Evolutionary conservation across 2,113 vertebrate species (phyloP), one percentile per base, ranked within the genome.

Genomic region (Sigmodon hispidus): DNA sequence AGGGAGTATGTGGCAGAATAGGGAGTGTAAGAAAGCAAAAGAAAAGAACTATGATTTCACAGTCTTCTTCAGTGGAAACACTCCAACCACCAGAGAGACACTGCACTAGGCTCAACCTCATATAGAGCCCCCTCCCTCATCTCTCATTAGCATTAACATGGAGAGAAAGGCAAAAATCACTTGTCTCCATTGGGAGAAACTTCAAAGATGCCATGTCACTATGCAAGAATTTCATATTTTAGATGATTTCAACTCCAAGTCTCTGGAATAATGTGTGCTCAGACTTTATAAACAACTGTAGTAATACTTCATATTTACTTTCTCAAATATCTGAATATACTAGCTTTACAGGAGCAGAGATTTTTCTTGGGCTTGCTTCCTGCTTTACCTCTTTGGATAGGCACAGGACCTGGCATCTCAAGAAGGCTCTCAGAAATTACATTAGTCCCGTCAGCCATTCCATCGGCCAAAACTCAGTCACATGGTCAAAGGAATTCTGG

Each of bases 381-480:
- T 69, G 36, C 7, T 80, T 36, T n/a, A 52, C 43, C 16, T 1
- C 12, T 19, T 3, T 65, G 24, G 40, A 45, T 50, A 11, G 59
- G 36, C 13, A 77, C 3, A 55, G 43, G 6, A 45, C 7, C 29
- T 36, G 10, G 13, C 4, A 36, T 15, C 22, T 15, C 22, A 34
- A 34, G 29, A 13, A 43, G 7, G 0, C 40, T 48, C 57, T 73
- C 24, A 2, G 73, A 80, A 77, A 73, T 9, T 3, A 1, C 67
- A 21, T 24, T 12, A 15, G 21, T 34, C 5, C 26, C n/a, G 52
- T 36, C 0, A 0, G 43, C n/a, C 48, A 50, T 13, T 9, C 5
- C 21, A 43, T 0, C 59, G 43, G 36, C n/a, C 65, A 69, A 11
- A 52, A 21, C 1, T 1, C 1, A 40, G 43, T 73, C 6, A 5